phyloP scores from a whole-genome alignment of 2,797 vertebrate genomes.

The Rhadinocentrus ornatus region DNA sequence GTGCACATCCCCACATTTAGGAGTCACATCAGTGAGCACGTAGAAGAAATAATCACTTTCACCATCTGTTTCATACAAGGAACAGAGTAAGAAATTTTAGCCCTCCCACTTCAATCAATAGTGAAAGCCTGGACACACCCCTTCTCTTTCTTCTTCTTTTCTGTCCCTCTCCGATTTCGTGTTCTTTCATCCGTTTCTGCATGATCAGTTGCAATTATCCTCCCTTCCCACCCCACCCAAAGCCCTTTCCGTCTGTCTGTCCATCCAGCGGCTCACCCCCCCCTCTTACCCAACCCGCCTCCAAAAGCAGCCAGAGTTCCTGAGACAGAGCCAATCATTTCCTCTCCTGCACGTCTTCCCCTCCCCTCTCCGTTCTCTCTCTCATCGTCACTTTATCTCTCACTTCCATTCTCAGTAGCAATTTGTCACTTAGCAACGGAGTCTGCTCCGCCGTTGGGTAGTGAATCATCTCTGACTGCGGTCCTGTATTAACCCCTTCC shows the following conservation, averaged over 20 bases:
- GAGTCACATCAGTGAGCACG: background rate
- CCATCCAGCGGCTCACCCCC: conserved; percentile 14
- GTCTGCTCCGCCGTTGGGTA: conserved; percentile 39
- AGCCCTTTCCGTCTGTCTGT: conserved; percentile 11
- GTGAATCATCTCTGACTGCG: conserved; percentile 40
- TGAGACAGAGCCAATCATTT: conserved; percentile 56
- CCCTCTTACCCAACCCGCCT: conserved; percentile 24
- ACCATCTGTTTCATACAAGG: conserved; percentile 23
- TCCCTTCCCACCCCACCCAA: conserved; percentile 5
- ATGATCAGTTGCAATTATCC: conserved; percentile 52
- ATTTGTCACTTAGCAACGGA: conserved; percentile 80
- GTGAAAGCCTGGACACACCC: conserved; percentile 7
- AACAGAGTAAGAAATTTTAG: background rate
- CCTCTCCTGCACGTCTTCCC: conserved; percentile 21
- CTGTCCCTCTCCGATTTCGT: conserved; percentile 3
- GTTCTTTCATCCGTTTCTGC: conserved; percentile 39
- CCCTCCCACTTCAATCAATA: conserved; percentile 38
- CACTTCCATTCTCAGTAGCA: conserved; percentile 44
- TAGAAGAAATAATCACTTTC: background rate
- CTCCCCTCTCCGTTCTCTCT: conserved; percentile 27
- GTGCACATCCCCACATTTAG: conserved; percentile 9
- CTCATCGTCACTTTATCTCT: conserved; percentile 46
- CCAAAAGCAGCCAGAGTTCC: conserved; percentile 40
- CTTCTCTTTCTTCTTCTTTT: background rate
- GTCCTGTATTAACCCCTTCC: conserved; percentile 45